Percentiles rank a stretch among this genome's conserved stretches.
phyloP scores from a whole-genome alignment of 1,140 invertebrate genomes.

The Nymphalis io region DNA sequence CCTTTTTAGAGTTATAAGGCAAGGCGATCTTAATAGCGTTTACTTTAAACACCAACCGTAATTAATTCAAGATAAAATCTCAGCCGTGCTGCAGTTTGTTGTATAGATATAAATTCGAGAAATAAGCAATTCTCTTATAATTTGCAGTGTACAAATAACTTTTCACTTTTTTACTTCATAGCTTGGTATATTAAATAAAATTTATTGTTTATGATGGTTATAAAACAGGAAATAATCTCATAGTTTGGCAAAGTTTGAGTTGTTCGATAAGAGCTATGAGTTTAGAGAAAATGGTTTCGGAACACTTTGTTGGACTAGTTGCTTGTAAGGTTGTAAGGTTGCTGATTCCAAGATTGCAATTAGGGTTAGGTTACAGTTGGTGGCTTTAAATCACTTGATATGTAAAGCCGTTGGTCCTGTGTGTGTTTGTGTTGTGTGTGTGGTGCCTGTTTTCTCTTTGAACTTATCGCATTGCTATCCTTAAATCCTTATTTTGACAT shows the following conservation, averaged over 20 bases:
- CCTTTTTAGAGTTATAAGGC: constrained; percentile 22
- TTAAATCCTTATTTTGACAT: no score
- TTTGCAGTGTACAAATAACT: not conserved
- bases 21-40: constrained; percentile 37
- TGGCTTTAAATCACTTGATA: no score
- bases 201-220: not conserved
- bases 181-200: not conserved
- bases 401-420: no score
- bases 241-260: not conserved
- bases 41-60: constrained; percentile 39
- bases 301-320: no score
- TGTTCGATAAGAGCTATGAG: no score
- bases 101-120: constrained; percentile 29
- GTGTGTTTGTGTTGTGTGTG: no score
- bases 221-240: not conserved
- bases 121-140: constrained; percentile 14
- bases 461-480: no score
- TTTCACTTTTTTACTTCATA: not conserved
- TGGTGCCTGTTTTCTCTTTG: no score
- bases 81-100: constrained; percentile 27
- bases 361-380: no score
- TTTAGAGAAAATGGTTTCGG: no score
- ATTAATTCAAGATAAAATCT: constrained; percentile 47
- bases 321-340: no score
- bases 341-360: no score